Evolutionary conservation across 2,797 vertebrate genomes (phyloP).

Genomic region (Sebastiscus albofasciatus): DNA sequence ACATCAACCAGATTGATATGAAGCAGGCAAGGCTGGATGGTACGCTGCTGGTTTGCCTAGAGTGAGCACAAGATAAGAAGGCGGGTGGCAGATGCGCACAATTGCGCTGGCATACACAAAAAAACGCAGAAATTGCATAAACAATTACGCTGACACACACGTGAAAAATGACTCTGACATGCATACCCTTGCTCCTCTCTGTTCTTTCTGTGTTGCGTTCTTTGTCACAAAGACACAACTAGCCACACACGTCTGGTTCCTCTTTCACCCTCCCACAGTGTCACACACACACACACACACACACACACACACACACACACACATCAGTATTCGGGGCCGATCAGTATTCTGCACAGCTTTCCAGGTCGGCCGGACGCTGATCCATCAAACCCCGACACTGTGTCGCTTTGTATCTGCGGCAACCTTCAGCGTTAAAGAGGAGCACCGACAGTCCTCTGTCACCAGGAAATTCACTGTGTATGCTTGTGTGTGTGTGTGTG

Average conservation of each 20-base stretch:
- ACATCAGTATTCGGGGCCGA: slow-evolving; percentile 59
- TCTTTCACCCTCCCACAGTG: slow-evolving; percentile 14
- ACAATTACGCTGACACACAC: slow-evolving; percentile 31
- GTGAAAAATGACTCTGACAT: slow-evolving; percentile 37
- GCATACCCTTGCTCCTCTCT: slow-evolving; percentile 5
- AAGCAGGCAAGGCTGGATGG: slow-evolving; percentile 30
- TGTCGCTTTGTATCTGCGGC: slow-evolving; percentile 72
- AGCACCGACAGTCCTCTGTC: slow-evolving; percentile 50
- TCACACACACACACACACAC: neutral
- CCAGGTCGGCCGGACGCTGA: slow-evolving; percentile 77
- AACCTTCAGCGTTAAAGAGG: slow-evolving; percentile 68
- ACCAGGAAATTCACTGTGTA: slow-evolving; percentile 45
- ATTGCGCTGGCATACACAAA: slow-evolving; percentile 15
- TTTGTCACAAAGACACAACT: slow-evolving; percentile 16
- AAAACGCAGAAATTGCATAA: slow-evolving; percentile 27
- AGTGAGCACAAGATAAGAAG: slow-evolving; percentile 49
- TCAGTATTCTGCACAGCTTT: slow-evolving; percentile 76
- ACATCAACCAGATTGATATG: slow-evolving; percentile 55
- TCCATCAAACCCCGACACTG: slow-evolving; percentile 74
- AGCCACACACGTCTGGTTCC: slow-evolving; percentile 20
- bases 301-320: slow-evolving; percentile 17
- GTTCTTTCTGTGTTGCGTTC: slow-evolving; percentile 8
- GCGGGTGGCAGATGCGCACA: slow-evolving; percentile 31
- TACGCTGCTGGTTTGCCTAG: slow-evolving; percentile 30
- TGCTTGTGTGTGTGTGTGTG: slow-evolving; percentile 6